These are phyloP conservation scores for Elaeidobius kamerunicus DNA, from an alignment of 2,888 invertebrate genomes.

Conservation along the genomic window DNA sequence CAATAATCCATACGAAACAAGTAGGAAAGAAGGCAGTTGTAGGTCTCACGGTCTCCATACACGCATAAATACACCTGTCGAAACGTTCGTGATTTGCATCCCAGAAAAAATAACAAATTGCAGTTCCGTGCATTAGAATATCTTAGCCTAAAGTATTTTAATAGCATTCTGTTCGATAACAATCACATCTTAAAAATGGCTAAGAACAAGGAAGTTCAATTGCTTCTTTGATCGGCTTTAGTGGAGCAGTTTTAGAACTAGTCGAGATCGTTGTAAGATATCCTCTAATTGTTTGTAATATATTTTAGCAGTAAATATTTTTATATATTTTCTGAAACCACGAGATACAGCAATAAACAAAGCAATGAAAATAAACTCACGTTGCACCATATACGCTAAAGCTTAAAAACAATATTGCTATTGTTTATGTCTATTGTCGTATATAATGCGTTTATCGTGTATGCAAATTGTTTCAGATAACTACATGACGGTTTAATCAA, in stretches of 20 bases:
- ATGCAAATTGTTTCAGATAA: conserved; percentile 29
- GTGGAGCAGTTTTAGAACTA: conserved; percentile 1
- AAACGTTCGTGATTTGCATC: conserved; percentile 27
- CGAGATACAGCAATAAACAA: conserved; percentile 5
- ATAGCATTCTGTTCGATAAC: conserved; percentile 31
- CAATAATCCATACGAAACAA: not conserved
- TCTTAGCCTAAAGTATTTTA: conserved; percentile 33
- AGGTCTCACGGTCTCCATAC: conserved; percentile 23
- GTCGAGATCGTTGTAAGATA: no score
- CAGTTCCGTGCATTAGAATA: conserved; percentile 39
- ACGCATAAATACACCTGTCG: conserved; percentile 25
- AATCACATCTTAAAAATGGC: conserved; percentile 28
- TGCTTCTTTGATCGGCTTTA: conserved; percentile 1
- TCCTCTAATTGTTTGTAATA: not conserved
- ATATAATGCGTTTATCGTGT: conserved; percentile 29
- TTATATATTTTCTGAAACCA: conserved; percentile 8
- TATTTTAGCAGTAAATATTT: not conserved
- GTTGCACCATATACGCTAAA: conserved; percentile 6
- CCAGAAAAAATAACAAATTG: conserved; percentile 38
- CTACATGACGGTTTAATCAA: conserved; percentile 28
- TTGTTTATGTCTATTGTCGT: conserved; percentile 26
- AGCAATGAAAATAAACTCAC: conserved; percentile 14
- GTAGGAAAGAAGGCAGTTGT: conserved; percentile 7
- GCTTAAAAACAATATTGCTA: conserved; percentile 11
- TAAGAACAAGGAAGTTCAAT: conserved; percentile 20